Evolutionary conservation across 2,797 vertebrate genomes (phyloP).

Genomic region (Phrynocephalus vlangalii): DNA sequence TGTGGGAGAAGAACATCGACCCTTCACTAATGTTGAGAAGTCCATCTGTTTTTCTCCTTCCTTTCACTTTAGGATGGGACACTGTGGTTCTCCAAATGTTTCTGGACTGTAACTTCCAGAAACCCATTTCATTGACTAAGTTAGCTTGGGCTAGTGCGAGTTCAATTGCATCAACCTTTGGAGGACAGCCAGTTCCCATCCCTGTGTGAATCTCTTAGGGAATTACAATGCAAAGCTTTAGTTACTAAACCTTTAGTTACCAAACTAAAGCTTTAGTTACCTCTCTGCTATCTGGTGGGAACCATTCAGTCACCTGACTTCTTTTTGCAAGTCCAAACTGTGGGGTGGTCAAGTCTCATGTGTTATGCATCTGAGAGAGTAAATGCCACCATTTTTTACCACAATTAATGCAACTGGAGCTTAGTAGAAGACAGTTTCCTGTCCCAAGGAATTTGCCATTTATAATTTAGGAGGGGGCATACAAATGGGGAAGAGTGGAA

Average conservation of each 20-base stretch:
- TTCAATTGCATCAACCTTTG: not conserved
- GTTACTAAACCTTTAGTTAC: too few relatives aligned
- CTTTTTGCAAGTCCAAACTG: not conserved
- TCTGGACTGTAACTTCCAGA: not conserved
- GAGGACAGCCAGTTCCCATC: too few relatives aligned
- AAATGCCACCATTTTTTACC: not conserved
- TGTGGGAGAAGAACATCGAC: not conserved
- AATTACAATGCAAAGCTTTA: not conserved
- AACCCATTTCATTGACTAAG: not conserved
- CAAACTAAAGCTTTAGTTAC: not conserved
- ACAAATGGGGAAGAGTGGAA: not conserved
- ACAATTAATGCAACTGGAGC: not conserved
- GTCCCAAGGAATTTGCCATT: not conserved
- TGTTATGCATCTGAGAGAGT: not conserved
- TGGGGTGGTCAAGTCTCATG: too few relatives aligned
- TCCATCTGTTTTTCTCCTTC: too few relatives aligned
- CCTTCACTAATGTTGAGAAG: not conserved
- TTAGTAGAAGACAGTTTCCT: not conserved
- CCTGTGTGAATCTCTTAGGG: not conserved
- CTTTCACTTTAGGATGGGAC: not conserved
- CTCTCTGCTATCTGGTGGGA: not conserved
- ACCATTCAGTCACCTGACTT: not conserved
- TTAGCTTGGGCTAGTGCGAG: not conserved
- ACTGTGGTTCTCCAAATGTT: not conserved
- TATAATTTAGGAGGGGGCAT: not conserved